phyloP scores from a whole-genome alignment of 2,113 vertebrate genomes.

The Rutilus rutilus region DNA sequence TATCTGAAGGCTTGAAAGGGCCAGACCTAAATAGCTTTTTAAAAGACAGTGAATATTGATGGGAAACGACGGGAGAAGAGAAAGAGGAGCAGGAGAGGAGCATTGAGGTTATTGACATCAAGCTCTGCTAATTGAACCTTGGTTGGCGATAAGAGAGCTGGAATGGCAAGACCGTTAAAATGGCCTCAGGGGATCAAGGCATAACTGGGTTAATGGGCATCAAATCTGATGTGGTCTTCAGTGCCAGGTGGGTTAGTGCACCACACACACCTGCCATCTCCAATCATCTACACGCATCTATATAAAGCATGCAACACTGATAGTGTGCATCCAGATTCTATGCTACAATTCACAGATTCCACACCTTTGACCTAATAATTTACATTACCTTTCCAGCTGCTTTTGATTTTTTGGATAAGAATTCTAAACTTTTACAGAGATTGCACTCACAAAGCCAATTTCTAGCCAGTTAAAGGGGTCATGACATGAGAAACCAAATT shows the following conservation, averaged over 20 bases:
- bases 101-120: conserved; percentile 65
- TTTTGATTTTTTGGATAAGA: background rate
- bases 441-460: background rate
- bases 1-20: background rate
- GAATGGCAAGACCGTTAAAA: conserved; percentile 74
- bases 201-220: conserved; percentile 69
- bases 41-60: conserved; percentile 43
- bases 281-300: background rate
- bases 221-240: conserved; percentile 29
- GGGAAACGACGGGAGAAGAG: background rate
- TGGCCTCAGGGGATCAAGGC: conserved; percentile 66
- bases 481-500: too few species aligned
- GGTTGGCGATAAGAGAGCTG: conserved; percentile 56
- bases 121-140: conserved; percentile 70
- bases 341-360: background rate
- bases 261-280: conserved; percentile 14
- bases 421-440: conserved; percentile 2
- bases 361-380: background rate
- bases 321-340: background rate
- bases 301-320: background rate
- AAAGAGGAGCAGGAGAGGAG: background rate
- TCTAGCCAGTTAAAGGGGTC: background rate
- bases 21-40: conserved; percentile 53
- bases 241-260: conserved; percentile 63
- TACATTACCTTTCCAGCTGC: background rate